Percentiles rank a stretch among this genome's conserved stretches.
Evolutionary conservation across 1,140 invertebrate genomes (phyloP).

Genomic region (Nixonia krombeini): DNA sequence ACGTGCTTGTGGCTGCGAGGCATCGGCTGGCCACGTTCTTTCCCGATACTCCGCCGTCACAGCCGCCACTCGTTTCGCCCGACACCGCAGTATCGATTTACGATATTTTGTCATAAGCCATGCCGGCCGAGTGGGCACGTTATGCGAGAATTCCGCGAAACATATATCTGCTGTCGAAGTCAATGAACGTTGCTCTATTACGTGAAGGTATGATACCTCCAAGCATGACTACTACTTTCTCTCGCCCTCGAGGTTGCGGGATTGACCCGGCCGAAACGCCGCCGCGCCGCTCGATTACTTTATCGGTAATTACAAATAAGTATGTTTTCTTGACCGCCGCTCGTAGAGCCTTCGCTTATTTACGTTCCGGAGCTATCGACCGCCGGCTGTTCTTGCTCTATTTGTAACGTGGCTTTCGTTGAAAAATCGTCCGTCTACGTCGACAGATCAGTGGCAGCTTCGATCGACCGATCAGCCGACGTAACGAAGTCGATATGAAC

Average conservation of each 20-base stretch:
- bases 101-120: slow-evolving; percentile 25
- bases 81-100: slow-evolving; percentile 11
- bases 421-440: no score
- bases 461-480: not conserved
- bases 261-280: slow-evolving; percentile 51
- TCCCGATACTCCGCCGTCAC: no score
- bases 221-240: slow-evolving; percentile 60
- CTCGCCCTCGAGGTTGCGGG: slow-evolving; percentile 52
- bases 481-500: not conserved
- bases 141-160: slow-evolving; percentile 12
- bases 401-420: no score
- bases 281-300: slow-evolving; percentile 49
- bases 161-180: slow-evolving; percentile 22
- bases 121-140: slow-evolving; percentile 19
- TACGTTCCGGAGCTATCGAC: no score
- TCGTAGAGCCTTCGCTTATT: not conserved
- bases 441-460: no score
- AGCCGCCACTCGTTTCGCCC: no score
- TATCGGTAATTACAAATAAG: slow-evolving; percentile 58
- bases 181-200: slow-evolving; percentile 45
- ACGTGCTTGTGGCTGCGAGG: no score
- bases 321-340: slow-evolving; percentile 43
- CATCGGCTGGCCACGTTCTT: no score
- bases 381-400: no score
- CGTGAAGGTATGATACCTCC: slow-evolving; percentile 40